Conservation (phyloP, 2,888 invertebrate species). For the Syrphus vitripennis region DNA sequence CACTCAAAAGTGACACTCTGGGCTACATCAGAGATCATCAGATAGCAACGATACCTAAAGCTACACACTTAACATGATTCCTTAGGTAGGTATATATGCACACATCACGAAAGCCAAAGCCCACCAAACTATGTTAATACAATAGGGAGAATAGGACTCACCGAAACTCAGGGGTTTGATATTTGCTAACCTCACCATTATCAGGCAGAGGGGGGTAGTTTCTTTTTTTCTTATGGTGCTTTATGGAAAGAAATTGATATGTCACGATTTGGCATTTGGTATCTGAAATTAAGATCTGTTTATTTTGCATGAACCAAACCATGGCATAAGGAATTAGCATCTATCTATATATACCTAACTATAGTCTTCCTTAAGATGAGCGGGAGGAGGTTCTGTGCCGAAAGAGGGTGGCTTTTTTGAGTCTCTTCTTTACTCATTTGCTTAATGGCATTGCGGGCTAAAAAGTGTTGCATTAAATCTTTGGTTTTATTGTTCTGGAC, state of each 20-base stretch:
- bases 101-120: constrained; percentile 18
- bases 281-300: constrained; percentile 72
- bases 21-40: constrained; percentile 58
- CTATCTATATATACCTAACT: background rate
- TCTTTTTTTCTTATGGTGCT: constrained; percentile 22
- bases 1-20: constrained; percentile 70
- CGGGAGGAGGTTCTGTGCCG: background rate
- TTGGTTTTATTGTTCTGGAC: constrained; percentile 64
- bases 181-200: background rate
- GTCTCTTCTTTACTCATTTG: constrained; percentile 65
- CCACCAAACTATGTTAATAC: constrained; percentile 46
- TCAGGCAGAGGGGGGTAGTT: constrained; percentile 33
- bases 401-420: constrained; percentile 13
- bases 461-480: constrained; percentile 65
- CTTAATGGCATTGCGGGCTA: constrained; percentile 57
- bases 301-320: constrained; percentile 64
- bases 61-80: constrained; percentile 70
- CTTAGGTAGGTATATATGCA: background rate
- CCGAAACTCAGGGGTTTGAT: background rate
- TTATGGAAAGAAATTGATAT: constrained; percentile 68
- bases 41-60: constrained; percentile 50
- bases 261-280: constrained; percentile 70
- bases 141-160: background rate
- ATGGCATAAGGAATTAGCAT: constrained; percentile 49
- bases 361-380: background rate